phyloP scores from a whole-genome alignment of 2,113 vertebrate species.

The Hoplias malabaricus region DNA sequence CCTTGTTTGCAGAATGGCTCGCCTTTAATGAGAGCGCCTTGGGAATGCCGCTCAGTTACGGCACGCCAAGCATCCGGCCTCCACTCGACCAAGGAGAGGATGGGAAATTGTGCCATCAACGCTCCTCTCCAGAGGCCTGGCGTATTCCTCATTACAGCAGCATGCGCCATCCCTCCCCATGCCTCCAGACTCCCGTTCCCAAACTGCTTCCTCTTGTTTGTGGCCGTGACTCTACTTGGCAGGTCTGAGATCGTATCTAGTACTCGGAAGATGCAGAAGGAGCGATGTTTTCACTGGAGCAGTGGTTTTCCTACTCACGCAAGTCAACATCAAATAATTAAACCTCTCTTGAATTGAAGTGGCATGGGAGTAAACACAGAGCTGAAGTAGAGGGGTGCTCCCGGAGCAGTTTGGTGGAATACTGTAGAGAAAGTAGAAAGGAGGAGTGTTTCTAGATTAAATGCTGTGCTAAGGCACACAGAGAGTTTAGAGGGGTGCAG shows the following conservation, averaged over 20 bases:
- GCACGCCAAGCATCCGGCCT: conserved; percentile 53
- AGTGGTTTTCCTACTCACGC: neutral
- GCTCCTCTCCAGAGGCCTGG: conserved; percentile 53
- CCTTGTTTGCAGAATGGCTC: conserved; percentile 50
- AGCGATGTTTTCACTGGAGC: conserved; percentile 5
- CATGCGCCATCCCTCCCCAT: conserved; percentile 46
- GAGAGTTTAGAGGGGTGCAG: too few relatives aligned
- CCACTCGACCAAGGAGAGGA: conserved; percentile 45
- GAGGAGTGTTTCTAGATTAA: neutral
- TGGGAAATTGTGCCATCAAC: conserved; percentile 55
- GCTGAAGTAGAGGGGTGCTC: neutral
- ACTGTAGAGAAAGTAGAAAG: too few relatives aligned
- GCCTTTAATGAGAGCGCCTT: conserved; percentile 61
- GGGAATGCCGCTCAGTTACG: conserved; percentile 52
- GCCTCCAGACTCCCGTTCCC: conserved; percentile 4
- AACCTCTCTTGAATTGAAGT: neutral
- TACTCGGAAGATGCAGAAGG: neutral
- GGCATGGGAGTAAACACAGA: neutral
- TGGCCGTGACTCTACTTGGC: conserved; percentile 32
- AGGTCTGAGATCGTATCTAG: neutral
- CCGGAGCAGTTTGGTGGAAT: neutral
- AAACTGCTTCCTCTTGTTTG: conserved; percentile 37
- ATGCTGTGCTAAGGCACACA: neutral
- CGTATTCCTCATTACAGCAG: conserved; percentile 64
- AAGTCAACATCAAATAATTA: neutral